These are phyloP conservation scores for Invenusta paracnida DNA, from an alignment of 2,888 invertebrate genomes.

Conservation along the genomic window DNA sequence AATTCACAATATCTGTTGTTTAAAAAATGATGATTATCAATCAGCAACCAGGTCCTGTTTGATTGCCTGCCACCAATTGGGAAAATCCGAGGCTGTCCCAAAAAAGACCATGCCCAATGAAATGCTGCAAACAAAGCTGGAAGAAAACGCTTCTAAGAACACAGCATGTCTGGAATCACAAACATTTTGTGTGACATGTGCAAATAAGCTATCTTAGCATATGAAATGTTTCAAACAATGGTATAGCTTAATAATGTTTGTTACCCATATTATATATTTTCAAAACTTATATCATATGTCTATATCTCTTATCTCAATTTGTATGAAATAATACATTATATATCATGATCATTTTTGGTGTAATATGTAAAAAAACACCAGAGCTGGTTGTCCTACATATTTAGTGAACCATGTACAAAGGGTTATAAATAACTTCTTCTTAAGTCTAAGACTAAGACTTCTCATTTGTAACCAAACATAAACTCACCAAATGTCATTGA, in stretches of 20 bases:
- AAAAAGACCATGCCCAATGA: background rate
- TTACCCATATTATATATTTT: constrained; percentile 4
- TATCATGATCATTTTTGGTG: background rate
- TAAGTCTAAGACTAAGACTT: too few species aligned
- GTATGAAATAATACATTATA: constrained; percentile 22
- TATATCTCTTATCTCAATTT: constrained; percentile 26
- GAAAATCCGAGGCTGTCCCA: background rate
- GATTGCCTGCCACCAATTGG: background rate
- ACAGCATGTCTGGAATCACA: background rate
- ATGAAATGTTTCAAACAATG: background rate
- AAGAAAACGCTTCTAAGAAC: background rate
- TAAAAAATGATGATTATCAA: background rate
- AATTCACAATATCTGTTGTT: background rate
- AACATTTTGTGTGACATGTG: background rate
- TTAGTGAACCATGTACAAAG: background rate
- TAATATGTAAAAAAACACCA: background rate
- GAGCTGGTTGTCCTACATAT: background rate
- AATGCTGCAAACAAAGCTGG: background rate
- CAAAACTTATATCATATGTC: background rate
- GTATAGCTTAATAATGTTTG: background rate
- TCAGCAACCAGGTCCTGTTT: background rate
- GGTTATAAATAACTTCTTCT: too few species aligned
- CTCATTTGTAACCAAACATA: too few species aligned
- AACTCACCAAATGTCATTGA: too few species aligned
- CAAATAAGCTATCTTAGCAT: background rate